phyloP scores from a whole-genome alignment of 2,888 invertebrate genomes.

The Chloroclystis v-ata region DNA sequence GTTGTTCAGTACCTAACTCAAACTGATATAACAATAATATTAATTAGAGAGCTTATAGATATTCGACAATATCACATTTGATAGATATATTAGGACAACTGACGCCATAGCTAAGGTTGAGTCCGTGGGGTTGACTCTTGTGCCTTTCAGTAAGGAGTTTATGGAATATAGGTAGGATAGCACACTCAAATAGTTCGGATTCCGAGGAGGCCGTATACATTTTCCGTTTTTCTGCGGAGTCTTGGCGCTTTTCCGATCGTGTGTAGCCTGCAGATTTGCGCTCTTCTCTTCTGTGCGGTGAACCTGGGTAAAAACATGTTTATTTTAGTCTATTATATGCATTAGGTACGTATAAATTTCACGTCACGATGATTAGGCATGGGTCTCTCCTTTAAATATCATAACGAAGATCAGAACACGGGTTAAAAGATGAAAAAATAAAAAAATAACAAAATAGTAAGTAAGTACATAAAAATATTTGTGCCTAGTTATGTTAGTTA shows the following conservation, averaged over 20 bases:
- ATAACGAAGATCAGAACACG: too few relatives aligned
- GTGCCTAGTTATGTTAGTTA: too few relatives aligned
- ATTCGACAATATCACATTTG: slow-evolving; percentile 96
- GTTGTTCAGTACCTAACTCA: too few relatives aligned
- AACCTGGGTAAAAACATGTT: slow-evolving; percentile 41
- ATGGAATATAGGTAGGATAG: slow-evolving; percentile 94
- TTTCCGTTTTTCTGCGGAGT: slow-evolving; percentile 61
- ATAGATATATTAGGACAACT: slow-evolving; percentile 97
- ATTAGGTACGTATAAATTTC: too few relatives aligned
- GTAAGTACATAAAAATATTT: too few relatives aligned
- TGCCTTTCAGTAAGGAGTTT: slow-evolving; percentile 92
- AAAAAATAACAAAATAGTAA: too few relatives aligned
- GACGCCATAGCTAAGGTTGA: slow-evolving; percentile 85
- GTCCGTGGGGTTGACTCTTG: slow-evolving; percentile 81
- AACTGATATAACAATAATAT: too few relatives aligned
- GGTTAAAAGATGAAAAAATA: too few relatives aligned
- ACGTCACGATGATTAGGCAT: too few relatives aligned
- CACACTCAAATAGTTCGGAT: slow-evolving; percentile 89
- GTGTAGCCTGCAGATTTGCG: slow-evolving; percentile 74
- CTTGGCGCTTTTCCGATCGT: slow-evolving; percentile 66
- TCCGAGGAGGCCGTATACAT: slow-evolving; percentile 90
- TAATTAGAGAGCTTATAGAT: slow-evolving; percentile 70
- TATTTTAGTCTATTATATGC: not conserved
- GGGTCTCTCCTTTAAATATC: too few relatives aligned
- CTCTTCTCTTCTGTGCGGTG: slow-evolving; percentile 62